Base-by-base conservation (phyloP, 1,140 invertebrate species). In the Pseudomyrmex flavicornis region DNA sequence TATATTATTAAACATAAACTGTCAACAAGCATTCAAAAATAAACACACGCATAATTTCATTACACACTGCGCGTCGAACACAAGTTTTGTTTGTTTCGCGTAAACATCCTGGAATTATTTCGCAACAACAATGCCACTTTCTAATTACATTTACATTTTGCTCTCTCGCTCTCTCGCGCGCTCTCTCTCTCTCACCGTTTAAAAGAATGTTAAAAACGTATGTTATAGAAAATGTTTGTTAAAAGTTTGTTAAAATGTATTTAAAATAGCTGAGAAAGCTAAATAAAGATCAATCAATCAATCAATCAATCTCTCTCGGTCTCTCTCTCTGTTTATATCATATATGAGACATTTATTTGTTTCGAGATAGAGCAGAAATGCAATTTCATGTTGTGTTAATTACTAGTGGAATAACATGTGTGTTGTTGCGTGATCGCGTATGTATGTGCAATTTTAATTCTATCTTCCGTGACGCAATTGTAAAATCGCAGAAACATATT, bases 91-190 rank as follows among this genome's bases (percentile, higher is more conserved):
- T 63, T n/a, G 17, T 48, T 48, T 50, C 17, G 15, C 58, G 15
- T 50, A 65, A 65, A 65, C 10, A 50, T 50, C 15, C 4, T 13
- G 73, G 7, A 75, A 75, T 63, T 63, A 35, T 35, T 35, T 50
- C 2, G 58, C 13, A 7, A 22, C 10, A 48, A 17, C 44, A 63
- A 35, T 75, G 46, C 7, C 20, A 12, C 15, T 65, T 48, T 2
- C 46, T 65, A 66, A 76, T 76, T 76, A 66, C 10, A 44, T 66
- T 77, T 35, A 56, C 1, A 66, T 66, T 65, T 17, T 10, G 35
- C 35, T 35, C 4, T 35, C 35, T 35, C 35, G 5, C 5, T 35
- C 26, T 35, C 4, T 17, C 17, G 5, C 35, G 5, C 35, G 5
- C 35, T 35, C 35, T 35, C 22, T 73, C 50, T 50, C 15, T 10